Evolutionary conservation across 2,888 invertebrate genomes (phyloP), one percentile per base, ranked within the genome.

Genomic region (Drosophila kanekoi): DNA sequence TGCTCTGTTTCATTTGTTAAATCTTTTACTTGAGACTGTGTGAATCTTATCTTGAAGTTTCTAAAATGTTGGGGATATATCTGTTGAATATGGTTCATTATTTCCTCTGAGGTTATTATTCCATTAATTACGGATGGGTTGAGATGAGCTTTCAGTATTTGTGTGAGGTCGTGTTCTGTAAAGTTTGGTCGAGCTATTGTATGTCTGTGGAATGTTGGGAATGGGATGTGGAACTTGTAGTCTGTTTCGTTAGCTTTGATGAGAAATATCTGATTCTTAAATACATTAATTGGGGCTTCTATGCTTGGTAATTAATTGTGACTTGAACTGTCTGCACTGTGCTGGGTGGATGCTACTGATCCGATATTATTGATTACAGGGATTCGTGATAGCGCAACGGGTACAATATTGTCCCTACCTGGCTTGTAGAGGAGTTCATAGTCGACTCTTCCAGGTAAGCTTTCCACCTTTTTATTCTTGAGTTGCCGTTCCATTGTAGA

Each of bases 371-470:
- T 6, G 23, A 23, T 23, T 5, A 23, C 6, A 23, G 23, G 23
- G 6, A 23, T 23, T 1, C 23, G 23, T 23, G 6, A 23, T n/a
- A 14, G 8, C 40, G 45, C 38, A n/a, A 53, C 61, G 3, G 43
- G 43, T 43, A 51, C 43, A 6, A 59, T 14, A 66, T 93, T 91
- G 4, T 64, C 33, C 28, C 44, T 60, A 11, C 61, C 71, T 23
- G 90, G 91, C 4, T 88, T 79, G 59, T 93, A 93, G 14, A 82
- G 70, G 1, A 93, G 41, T 62, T 72, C 67, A 8, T 67, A 57
- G 11, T 68, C 61, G 18, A 66, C 40, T 73, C 60, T 13, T 78
- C 70, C 4, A 81, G 45, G 32, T 56, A 40, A 6, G 54, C 52
- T 28, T 75, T 69, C 63, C 68, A 76, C 40, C 63, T 41, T 28